Evolutionary conservation across 2,113 vertebrate genomes (phyloP), one percentile per base, ranked within the genome.

Genomic region (Chitala chitala): DNA sequence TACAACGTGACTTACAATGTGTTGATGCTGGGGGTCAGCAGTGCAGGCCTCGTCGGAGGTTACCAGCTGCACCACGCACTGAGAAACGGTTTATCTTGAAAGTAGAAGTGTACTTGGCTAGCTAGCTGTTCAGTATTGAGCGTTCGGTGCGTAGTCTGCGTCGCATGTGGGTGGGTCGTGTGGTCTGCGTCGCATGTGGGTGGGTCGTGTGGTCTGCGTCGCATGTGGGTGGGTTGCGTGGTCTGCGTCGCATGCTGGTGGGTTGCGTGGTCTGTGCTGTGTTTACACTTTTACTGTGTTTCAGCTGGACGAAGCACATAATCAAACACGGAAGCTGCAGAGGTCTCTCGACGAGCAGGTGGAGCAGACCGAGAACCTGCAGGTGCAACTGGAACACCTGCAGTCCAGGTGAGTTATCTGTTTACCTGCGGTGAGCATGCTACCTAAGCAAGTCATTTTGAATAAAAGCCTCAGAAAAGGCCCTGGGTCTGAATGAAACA

Each of bases 321-420:
- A 96, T 82, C 94, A 95, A 84, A 91, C 87, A 0, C 91, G 94
- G 46, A 95, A 95, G 80, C 82, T 96, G 75, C 94, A 95, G 87
- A 83, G 94, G 77, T 94, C 94, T 2, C 87, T 96, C 81, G 94
- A 96, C 36, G 94, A 96, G 79, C 94, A 96, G 86, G 94, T 93
- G 0, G 94, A 96, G 70, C 92, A 93, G 74, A 90, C 91, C 0
- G 94, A 96, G 85, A 96, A 93, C 78, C 90, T 94, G 59, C 94
- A 96, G 72, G 94, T 96, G 10, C 94, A 96, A 71, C 82, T 96
- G 80, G 94, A 96, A 75, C 94, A 96, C 50, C 81, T 95, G 59
- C 94, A 96, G 80, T 94, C 94, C 78, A 93, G 94, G 94, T 95
- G 82, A 78, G 72, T 64, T 3, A 15, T 31, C 7, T 20, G 26